Conservation (phyloP, 1,140 invertebrate species). For the Hermetia illucens region DNA sequence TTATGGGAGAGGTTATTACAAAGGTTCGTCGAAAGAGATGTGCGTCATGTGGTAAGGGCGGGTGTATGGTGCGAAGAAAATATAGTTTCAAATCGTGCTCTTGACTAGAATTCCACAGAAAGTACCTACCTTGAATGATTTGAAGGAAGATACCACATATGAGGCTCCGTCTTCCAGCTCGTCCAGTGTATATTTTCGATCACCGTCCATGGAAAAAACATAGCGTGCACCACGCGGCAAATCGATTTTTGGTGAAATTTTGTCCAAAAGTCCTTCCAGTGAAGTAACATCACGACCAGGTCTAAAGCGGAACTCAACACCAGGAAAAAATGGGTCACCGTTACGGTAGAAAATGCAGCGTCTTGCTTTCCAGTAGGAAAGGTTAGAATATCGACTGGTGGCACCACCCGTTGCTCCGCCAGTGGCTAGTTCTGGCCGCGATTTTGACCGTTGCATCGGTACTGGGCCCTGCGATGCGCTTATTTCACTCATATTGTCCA, state of each 20-base stretch:
- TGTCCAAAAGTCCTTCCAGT: slow-evolving; percentile 72
- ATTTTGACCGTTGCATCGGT: slow-evolving; percentile 26
- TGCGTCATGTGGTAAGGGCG: neutral
- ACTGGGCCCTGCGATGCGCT: slow-evolving; percentile 27
- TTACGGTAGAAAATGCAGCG: slow-evolving; percentile 85
- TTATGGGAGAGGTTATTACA: neutral
- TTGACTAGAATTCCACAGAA: too few relatives aligned
- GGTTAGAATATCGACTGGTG: slow-evolving; percentile 53
- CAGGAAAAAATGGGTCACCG: slow-evolving; percentile 82
- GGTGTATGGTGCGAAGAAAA: neutral
- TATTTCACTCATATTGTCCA: slow-evolving; percentile 29
- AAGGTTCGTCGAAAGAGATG: neutral
- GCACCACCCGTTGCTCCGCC: slow-evolving; percentile 21
- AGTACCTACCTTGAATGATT: slow-evolving; percentile 72
- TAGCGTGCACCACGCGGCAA: slow-evolving; percentile 71
- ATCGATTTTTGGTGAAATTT: slow-evolving; percentile 67
- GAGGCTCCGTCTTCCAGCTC: slow-evolving; percentile 80
- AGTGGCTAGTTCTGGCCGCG: slow-evolving; percentile 22
- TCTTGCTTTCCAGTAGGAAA: slow-evolving; percentile 73
- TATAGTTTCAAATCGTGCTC: neutral
- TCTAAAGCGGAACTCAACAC: slow-evolving; percentile 77
- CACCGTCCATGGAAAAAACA: slow-evolving; percentile 82
- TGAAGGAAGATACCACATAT: slow-evolving; percentile 83
- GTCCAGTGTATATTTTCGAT: slow-evolving; percentile 64
- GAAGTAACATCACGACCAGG: slow-evolving; percentile 75